Percentiles rank a stretch among this genome's conserved stretches.
phyloP scores from a whole-genome alignment of 92 coral and sea anemone genomes.

The Porites lobata region DNA sequence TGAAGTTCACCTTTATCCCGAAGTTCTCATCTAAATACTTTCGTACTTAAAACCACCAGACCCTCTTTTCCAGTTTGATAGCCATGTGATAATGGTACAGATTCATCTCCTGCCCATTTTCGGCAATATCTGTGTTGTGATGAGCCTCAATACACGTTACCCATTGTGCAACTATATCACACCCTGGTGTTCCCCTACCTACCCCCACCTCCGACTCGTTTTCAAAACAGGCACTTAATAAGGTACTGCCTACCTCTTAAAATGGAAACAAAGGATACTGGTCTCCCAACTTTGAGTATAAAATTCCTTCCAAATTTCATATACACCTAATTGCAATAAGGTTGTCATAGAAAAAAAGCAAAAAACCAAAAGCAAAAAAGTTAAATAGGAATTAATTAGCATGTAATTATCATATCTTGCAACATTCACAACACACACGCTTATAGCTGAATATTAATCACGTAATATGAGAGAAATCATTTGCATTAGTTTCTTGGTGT shows the following conservation, averaged over 20 bases:
- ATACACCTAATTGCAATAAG: not conserved
- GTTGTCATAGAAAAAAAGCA: too few species aligned
- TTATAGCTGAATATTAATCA: too few species aligned
- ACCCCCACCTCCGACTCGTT: constrained; percentile 21
- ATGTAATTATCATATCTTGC: too few species aligned
- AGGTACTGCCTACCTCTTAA: not conserved
- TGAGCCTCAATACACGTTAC: constrained; percentile 44
- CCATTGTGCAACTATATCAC: constrained; percentile 32
- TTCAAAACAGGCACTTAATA: constrained; percentile 25
- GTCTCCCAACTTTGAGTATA: constrained; percentile 23
- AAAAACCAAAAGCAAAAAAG: too few species aligned
- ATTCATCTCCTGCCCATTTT: not conserved
- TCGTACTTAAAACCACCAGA: constrained; percentile 47
- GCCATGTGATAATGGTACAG: constrained; percentile 52
- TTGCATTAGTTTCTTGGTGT: too few species aligned
- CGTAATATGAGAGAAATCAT: too few species aligned
- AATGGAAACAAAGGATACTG: constrained; percentile 23
- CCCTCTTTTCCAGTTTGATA: constrained; percentile 35
- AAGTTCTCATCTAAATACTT: constrained; percentile 39
- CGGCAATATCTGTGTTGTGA: not conserved
- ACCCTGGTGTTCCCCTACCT: not conserved
- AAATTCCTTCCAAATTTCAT: constrained; percentile 12
- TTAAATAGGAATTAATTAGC: too few species aligned
- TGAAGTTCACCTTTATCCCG: constrained; percentile 66
- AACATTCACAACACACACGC: too few species aligned